Evolutionary conservation across 2,888 invertebrate species (phyloP).

Genomic region (Drosophila setosimentum): DNA sequence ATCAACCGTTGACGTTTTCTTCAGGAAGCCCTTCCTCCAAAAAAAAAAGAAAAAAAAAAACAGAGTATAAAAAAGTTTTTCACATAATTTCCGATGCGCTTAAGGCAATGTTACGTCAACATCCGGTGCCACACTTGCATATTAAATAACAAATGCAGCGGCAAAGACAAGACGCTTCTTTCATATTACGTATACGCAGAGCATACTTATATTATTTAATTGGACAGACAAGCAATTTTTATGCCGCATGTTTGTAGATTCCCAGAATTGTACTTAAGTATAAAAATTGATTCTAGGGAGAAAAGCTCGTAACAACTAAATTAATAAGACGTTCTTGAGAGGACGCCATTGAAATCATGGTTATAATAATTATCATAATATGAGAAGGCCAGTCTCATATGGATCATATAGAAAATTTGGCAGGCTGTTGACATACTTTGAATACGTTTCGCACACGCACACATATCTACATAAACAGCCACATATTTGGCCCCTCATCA

Average conservation of each 20-base stretch:
- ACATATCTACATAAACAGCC: conserved; percentile 18
- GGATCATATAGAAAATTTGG: conserved; percentile 41
- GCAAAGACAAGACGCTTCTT: conserved; percentile 16
- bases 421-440: conserved; percentile 60
- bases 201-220: conserved; percentile 3
- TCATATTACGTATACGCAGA: conserved; percentile 20
- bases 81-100: conserved; percentile 55
- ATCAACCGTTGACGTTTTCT: conserved; percentile 60
- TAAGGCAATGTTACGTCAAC: conserved; percentile 16
- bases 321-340: conserved; percentile 35
- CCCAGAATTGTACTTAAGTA: neutral
- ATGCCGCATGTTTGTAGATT: conserved; percentile 8
- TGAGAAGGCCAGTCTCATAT: conserved; percentile 37
- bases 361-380: conserved; percentile 55
- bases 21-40: conserved; percentile 11
- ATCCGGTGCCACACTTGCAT: conserved; percentile 17
- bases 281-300: neutral
- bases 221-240: conserved; percentile 11
- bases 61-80: conserved; percentile 28
- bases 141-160: conserved; percentile 42
- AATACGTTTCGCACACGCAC: conserved; percentile 35
- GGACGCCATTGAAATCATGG: conserved; percentile 34
- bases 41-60: conserved; percentile 6
- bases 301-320: conserved; percentile 6
- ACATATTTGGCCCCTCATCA: conserved; percentile 48